Evolutionary conservation across 2,113 vertebrate genomes (phyloP), one percentile per base, ranked within the genome.

Genomic region (Meles meles): DNA sequence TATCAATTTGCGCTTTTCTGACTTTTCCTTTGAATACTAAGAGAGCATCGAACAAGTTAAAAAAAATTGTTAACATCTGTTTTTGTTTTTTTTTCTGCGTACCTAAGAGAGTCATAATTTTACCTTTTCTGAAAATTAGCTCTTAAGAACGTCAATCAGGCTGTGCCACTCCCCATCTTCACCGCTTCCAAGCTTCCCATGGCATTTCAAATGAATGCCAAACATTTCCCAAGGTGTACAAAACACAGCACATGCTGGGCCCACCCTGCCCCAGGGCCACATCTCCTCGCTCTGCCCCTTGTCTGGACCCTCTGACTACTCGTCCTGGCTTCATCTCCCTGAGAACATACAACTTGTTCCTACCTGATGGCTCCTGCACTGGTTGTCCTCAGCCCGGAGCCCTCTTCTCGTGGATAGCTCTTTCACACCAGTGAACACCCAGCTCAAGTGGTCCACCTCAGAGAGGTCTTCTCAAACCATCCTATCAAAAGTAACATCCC

Each of bases 51-150:
- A 80, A 25, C 69, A 88, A 67, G 71, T 49, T 93, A 76, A 90
- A 87, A 91, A 69, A 90, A 87, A 71, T 80, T 49, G 55, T 93
- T 84, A 92, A 79, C 31, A 72, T 6, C n/a, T 87, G 18, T 61
- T 89, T 82, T 79, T 93, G 86, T 37, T 92, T 86, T 71, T 31
- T 67, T 52, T 52, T 52, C 17, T 15, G 49, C 49, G 34, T 91
- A 89, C 90, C 21, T 76, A 76, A 69, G 49, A 82, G 27, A 96
- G 57, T 92, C 69, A 72, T 10, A 5, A 61, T 88, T 84, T 94
- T 72, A 95, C 57, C 61, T 93, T 96, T 96, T 83, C 88, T 90
- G 81, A 90, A 96, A 95, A 94, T 87, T 79, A 49, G 52, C 84
- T 97, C 95, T 92, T 90, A 90, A 95, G 44, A 95, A 90, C 71